phyloP scores from a whole-genome alignment of 92 coral and sea anemone species.

The Siderastrea siderea region DNA sequence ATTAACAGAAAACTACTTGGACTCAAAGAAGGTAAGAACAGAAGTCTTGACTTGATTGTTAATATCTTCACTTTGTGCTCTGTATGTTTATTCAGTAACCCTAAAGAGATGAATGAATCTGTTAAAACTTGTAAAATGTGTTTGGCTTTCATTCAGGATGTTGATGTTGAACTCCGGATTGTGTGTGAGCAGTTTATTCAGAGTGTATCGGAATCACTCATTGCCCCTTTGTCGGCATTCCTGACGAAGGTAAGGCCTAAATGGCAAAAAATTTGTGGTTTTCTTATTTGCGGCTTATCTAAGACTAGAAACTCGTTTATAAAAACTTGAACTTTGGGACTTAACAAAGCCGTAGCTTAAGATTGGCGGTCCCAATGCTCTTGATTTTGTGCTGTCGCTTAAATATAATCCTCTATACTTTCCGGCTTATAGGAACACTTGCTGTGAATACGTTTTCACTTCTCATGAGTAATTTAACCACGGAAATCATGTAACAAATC shows the following conservation, averaged over 20 bases:
- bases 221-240: constrained; percentile 91
- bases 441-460: too few species aligned
- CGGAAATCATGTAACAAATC: too few species aligned
- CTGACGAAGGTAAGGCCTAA: constrained; percentile 82
- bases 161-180: constrained; percentile 89
- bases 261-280: background rate
- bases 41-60: background rate
- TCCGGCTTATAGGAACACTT: too few species aligned
- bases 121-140: background rate
- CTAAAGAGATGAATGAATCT: background rate
- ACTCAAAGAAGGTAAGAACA: constrained; percentile 89
- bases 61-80: background rate
- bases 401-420: too few species aligned
- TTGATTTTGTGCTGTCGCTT: too few species aligned
- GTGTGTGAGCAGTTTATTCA: constrained; percentile 98
- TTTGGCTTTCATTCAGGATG: constrained; percentile 73
- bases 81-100: background rate
- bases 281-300: background rate
- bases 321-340: too few species aligned
- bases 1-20: constrained; percentile 91
- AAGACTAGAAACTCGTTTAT: background rate
- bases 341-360: too few species aligned
- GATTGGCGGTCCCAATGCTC: too few species aligned
- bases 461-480: too few species aligned
- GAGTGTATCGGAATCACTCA: constrained; percentile 90